Conservation (phyloP, 2,797 vertebrate species). For the Helarctos malayanus region DNA sequence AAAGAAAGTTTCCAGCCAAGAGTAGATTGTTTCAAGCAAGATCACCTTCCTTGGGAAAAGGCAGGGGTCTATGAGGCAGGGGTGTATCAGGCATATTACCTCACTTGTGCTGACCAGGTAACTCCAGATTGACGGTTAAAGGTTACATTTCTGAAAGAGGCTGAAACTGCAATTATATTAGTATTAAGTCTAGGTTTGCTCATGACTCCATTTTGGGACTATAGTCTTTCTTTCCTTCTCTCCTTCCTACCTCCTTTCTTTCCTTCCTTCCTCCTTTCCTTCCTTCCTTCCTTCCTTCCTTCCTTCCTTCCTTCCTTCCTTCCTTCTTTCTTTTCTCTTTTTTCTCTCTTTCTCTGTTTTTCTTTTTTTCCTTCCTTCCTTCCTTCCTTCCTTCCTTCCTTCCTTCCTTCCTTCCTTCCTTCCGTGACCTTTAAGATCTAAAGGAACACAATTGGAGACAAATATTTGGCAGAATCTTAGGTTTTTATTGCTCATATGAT, state of each 20-base stretch:
- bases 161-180: neutral
- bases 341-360: too few species aligned
- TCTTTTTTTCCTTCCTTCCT: too few species aligned
- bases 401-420: too few species aligned
- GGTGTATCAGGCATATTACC: neutral
- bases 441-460: neutral
- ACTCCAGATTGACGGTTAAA: neutral
- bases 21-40: neutral
- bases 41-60: neutral
- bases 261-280: too few species aligned
- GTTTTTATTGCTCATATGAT: neutral
- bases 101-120: neutral
- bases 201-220: neutral
- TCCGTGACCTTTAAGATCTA: neutral
- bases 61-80: neutral
- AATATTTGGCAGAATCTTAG: neutral
- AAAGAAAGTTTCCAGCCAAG: neutral
- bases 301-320: too few species aligned
- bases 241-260: too few species aligned
- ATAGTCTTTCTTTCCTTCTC: neutral
- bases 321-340: too few species aligned
- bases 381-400: neutral
- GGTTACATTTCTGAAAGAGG: neutral
- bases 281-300: too few species aligned
- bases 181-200: neutral